Evolutionary conservation across 2,888 invertebrate genomes (phyloP).

Genomic region (Stenodera caucasica): DNA sequence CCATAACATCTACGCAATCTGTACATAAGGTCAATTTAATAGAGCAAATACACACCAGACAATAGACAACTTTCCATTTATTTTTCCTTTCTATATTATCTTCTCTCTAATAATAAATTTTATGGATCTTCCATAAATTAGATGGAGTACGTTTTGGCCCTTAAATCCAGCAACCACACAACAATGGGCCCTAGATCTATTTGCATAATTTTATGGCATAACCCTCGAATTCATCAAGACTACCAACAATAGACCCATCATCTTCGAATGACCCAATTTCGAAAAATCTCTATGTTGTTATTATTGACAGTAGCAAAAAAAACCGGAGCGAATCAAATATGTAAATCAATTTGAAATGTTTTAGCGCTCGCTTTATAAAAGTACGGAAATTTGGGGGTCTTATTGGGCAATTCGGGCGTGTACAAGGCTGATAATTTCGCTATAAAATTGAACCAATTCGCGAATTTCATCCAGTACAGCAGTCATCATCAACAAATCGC

Average conservation of each 20-base stretch:
- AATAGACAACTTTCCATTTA: not conserved
- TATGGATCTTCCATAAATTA: slow-evolving; percentile 18
- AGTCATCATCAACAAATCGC: slow-evolving; percentile 1
- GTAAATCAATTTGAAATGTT: not conserved
- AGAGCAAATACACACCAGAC: not conserved
- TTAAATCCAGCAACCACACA: not conserved
- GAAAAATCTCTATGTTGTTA: no score
- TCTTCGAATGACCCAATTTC: not conserved
- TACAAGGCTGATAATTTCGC: slow-evolving; percentile 24
- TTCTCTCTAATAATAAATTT: not conserved
- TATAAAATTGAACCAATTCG: slow-evolving; percentile 20
- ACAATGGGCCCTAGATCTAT: slow-evolving; percentile 17
- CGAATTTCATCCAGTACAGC: slow-evolving; percentile 16
- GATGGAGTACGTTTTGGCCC: slow-evolving; percentile 10
- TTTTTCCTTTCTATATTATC: not conserved
- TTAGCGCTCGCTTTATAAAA: slow-evolving; percentile 1
- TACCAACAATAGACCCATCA: not conserved
- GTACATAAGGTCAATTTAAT: not conserved
- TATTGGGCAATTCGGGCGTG: slow-evolving; percentile 23
- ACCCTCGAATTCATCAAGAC: not conserved
- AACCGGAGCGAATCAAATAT: no score
- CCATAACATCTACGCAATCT: not conserved
- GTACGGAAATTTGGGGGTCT: not conserved
- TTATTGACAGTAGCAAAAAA: no score
- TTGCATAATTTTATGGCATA: slow-evolving; percentile 22